These are phyloP conservation scores for Carassius auratus DNA, from an alignment of 2,113 vertebrate species.

Conservation along the genomic window DNA sequence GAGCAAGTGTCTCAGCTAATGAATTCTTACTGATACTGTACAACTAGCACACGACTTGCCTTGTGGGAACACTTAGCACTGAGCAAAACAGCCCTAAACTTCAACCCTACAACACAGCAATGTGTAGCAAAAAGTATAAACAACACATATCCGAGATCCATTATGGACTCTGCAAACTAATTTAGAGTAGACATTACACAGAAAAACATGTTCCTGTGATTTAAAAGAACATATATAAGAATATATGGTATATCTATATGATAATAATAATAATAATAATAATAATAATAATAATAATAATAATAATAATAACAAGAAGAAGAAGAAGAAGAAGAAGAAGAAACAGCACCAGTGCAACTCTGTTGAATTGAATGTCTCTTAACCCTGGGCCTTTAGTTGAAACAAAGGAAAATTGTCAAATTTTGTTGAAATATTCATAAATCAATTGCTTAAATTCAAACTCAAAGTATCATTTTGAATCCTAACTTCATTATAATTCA, in stretches of 20 bases:
- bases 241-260: too few relatives aligned
- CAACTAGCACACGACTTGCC: background rate
- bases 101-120: background rate
- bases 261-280: too few relatives aligned
- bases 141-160: background rate
- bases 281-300: too few relatives aligned
- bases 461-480: background rate
- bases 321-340: too few relatives aligned
- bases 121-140: background rate
- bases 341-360: too few relatives aligned
- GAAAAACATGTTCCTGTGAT: background rate
- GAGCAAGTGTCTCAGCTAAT: conserved; percentile 27
- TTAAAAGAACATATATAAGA: background rate
- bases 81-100: conserved; percentile 18
- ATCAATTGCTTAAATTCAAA: too few relatives aligned
- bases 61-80: conserved; percentile 29
- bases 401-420: too few relatives aligned
- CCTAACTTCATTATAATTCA: background rate
- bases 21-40: conserved; percentile 22
- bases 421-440: too few relatives aligned
- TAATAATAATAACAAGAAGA: too few relatives aligned
- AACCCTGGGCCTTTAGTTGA: too few relatives aligned
- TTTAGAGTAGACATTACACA: background rate
- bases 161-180: background rate
- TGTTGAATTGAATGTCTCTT: too few relatives aligned